Evolutionary conservation across 2,888 invertebrate genomes (phyloP).

Genomic region (Desoria tigrina): DNA sequence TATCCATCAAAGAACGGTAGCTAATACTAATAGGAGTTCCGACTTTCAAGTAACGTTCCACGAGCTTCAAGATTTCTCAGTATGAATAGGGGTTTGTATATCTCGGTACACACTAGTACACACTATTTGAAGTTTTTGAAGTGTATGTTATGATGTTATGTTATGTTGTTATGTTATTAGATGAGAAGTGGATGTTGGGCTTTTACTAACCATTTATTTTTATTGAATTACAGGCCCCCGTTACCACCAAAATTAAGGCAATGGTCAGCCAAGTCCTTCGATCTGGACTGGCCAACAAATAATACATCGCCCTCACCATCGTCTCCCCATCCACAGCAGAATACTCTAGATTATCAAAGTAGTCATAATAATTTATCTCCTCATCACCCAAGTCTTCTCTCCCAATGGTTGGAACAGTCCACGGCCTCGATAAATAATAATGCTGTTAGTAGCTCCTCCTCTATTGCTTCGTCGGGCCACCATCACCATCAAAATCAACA

Average conservation of each 20-base stretch:
- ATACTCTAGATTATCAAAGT: background rate
- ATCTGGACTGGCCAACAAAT: conserved; percentile 40
- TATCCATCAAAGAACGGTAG: too few relatives aligned
- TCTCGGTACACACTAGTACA: too few relatives aligned
- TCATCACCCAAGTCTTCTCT: conserved; percentile 26
- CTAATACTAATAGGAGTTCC: too few relatives aligned
- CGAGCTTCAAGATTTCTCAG: too few relatives aligned
- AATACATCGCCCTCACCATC: conserved; percentile 32
- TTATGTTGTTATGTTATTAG: too few relatives aligned
- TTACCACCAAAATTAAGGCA: conserved; percentile 52
- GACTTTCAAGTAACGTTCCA: too few relatives aligned
- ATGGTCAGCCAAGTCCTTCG: conserved; percentile 50
- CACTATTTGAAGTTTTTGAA: too few relatives aligned
- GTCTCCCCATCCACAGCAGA: conserved; percentile 22
- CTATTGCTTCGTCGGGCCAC: conserved; percentile 22
- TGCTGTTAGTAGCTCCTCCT: conserved; percentile 15
- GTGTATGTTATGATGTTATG: too few relatives aligned
- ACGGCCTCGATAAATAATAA: conserved; percentile 1
- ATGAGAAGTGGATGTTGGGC: too few relatives aligned
- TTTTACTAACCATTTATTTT: too few relatives aligned
- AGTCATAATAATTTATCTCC: background rate
- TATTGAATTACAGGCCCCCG: conserved; percentile 39
- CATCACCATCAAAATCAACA: conserved; percentile 17
- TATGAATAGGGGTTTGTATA: too few relatives aligned
- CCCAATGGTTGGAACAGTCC: conserved; percentile 51